Evolutionary conservation across 2,888 invertebrate species (phyloP), one percentile per base, ranked within the genome.

Genomic region (Leptopilina myrica): DNA sequence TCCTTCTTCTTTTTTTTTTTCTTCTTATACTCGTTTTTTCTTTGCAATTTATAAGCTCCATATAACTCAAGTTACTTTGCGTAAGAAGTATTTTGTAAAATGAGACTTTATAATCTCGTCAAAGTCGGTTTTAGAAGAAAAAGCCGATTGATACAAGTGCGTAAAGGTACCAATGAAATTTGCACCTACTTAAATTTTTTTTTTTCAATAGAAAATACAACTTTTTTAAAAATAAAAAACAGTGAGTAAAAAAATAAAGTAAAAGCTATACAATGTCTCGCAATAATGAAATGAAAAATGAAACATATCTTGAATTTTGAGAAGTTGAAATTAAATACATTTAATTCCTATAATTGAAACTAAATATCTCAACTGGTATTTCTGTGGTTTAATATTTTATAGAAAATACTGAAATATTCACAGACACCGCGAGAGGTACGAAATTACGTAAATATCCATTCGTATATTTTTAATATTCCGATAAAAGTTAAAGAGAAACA

Each of bases 401-500:
- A 49, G 5, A 67, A 67, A 43, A 67, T 46, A 46, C 20, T 67
- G 11, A 49, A 46, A 15, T 20, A 46, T 67, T 43, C 43, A 43
- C 43, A 1, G 43, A 43, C 43, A 43, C 3, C 43, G 9, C 5
- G 33, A 49, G 33, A 9, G 5, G 33, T 33, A 73, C 56, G 33
- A 56, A 73, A 73, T 73, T 56, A 56, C 33, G 56, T 33, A 73
- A 73, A 26, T 20, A 6, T 56, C 14, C 14, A 56, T n/a, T 59
- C 5, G 33, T 33, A 43, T 15, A 62, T 62, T 62, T 8, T 9
- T 15, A 62, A 62, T 9, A 15, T 62, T 62, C 15, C n/a, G 15
- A 15, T 59, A 12, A 15, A n/a, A 59, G 12, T 59, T 59, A 15
- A 59, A 59, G 6, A n/a, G 6, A n/a, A 62, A 0, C 8, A 15